These are phyloP conservation scores for Pseudomyrmex pallidus DNA, from an alignment of 1,140 invertebrate genomes.

Conservation along the genomic window DNA sequence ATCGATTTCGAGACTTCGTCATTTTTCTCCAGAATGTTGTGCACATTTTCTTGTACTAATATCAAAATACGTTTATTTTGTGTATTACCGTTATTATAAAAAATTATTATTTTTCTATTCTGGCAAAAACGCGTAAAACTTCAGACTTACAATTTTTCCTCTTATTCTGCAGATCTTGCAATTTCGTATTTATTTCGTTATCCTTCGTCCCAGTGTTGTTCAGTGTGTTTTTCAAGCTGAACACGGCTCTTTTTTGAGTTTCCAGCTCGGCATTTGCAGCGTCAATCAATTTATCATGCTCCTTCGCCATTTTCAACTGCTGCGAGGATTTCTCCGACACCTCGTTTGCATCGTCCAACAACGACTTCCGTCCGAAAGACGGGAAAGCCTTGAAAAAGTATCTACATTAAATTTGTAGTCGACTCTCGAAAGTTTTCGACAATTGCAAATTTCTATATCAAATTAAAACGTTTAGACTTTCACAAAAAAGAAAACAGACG, in stretches of 20 bases:
- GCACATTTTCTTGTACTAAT: constrained; percentile 76
- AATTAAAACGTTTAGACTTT: not conserved
- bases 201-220: constrained; percentile 85
- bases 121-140: no score
- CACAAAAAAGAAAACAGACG: not conserved
- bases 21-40: constrained; percentile 70
- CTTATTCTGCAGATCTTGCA: constrained; percentile 81
- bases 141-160: constrained; percentile 75
- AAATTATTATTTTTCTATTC: no score
- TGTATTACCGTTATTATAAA: not conserved
- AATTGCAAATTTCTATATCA: not conserved
- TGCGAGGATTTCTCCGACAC: constrained; percentile 83
- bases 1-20: constrained; percentile 74
- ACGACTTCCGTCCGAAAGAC: constrained; percentile 77
- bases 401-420: constrained; percentile 23
- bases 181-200: constrained; percentile 85
- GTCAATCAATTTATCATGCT: constrained; percentile 75
- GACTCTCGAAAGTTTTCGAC: not conserved
- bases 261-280: constrained; percentile 78
- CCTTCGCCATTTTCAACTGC: constrained; percentile 82
- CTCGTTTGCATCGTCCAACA: constrained; percentile 82
- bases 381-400: constrained; percentile 73
- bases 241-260: constrained; percentile 83
- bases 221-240: constrained; percentile 84
- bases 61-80: not conserved